Evolutionary conservation across 1,140 invertebrate species (phyloP), one percentile per base, ranked within the genome.

Genomic region (Tetranychus cinnabarinus): DNA sequence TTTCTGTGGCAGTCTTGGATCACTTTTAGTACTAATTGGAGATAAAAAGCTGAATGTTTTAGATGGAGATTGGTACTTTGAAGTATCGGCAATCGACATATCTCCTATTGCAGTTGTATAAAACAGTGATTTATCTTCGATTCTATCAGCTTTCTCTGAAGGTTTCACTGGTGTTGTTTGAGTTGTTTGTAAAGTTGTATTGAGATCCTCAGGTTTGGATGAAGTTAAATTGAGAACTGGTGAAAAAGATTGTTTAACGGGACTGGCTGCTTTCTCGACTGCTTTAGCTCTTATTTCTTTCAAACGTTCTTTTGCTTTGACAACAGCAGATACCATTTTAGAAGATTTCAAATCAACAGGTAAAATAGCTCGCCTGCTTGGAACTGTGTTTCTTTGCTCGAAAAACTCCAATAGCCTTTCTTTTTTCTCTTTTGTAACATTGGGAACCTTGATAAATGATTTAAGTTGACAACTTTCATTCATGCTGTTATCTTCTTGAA

Each of bases 271-370:
- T 36, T 35, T 56, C n/a, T 10, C 6, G 8, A 4, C 6, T 12
- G 15, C 10, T 37, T 56, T 56, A 3, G 31, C 55, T 36, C 55
- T 8, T 10, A 56, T 37, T 10, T 56, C 31, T 56, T 56, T 46
- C n/a, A 60, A 3, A 37, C 47, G 55, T 33, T 59, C 56, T 54
- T 62, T 58, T 10, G 62, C 62, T 55, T 62, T 62, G 15, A 55
- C 48, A 12, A 64, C 33, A 1, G 56, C 63, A 10, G 63, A 64
- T 3, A 59, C 39, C 56, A 64, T 58, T 37, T 45, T 39, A 15
- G 63, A 61, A 35, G 50, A 55, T n/a, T 59, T 64, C 10, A 36
- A n/a, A 42, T 52, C 42, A 36, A 35, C 15, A 31, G 37, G 37
- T 13, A 59, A 34, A 57, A 39, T 46, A 5, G 47, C 55, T 42